Base-by-base conservation (phyloP, 2,888 invertebrate species). In the Pristionchus arcanus region DNA sequence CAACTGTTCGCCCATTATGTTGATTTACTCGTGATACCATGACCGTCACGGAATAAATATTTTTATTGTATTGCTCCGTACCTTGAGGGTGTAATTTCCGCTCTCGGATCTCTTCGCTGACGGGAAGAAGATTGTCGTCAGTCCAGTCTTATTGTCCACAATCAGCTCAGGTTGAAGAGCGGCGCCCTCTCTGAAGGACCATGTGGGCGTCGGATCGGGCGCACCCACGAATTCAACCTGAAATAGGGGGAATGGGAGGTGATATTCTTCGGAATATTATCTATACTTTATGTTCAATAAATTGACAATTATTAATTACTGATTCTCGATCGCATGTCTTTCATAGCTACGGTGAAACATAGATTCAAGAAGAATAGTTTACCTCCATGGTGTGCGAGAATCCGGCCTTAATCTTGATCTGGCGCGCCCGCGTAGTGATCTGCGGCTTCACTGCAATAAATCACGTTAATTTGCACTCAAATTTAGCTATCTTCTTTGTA, bases 21-120 rank as follows among this genome's bases (percentile, higher is more conserved):
- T n/a, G n/a, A n/a, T n/a, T n/a, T n/a, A n/a, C n/a, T n/a, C n/a
- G n/a, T n/a, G n/a, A n/a, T n/a, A n/a, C n/a, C n/a, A n/a, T n/a
- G n/a, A n/a, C n/a, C n/a, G n/a, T n/a, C n/a, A n/a, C n/a, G n/a
- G n/a, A n/a, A n/a, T n/a, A n/a, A n/a, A n/a, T n/a, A n/a, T n/a
- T n/a, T n/a, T n/a, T n/a, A n/a, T n/a, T 19, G 59, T 59, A 59
- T 1, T 31, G 28, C 13, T 28, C 25, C 68, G 31, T 28, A 93
- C 95, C 89, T 97, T 96, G 90, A 99, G 96, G 94, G 97, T 97
- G 95, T 98, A 99, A 93, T 97, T 96, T 74, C 99, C 99, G 93
- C 98, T 97, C 95, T 99, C 98, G 3, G 97, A 96, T 95, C 98
- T 98, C 95, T 98, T 97, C 19, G 98, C 98, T 92, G 98, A 97